Conservation (phyloP, 2,113 vertebrate genomes). For the Stegostoma tigrinum region DNA sequence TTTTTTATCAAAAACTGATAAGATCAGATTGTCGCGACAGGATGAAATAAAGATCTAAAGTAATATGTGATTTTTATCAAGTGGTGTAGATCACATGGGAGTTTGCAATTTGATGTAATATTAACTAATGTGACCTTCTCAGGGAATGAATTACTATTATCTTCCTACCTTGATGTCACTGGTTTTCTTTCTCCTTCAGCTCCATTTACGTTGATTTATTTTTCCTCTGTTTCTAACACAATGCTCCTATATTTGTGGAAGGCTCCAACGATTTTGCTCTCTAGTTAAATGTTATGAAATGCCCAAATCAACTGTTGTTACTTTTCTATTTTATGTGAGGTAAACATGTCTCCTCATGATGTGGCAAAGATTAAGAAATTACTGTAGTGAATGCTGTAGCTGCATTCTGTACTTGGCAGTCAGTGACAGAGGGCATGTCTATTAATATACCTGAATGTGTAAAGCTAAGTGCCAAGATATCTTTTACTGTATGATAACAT, state of each 20-base stretch:
- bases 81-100: neutral
- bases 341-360: neutral
- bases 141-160: neutral
- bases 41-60: constrained; percentile 26
- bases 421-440: neutral
- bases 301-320: neutral
- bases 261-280: neutral
- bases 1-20: neutral
- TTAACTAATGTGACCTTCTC: neutral
- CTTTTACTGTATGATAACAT: neutral
- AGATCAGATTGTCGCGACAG: constrained; percentile 13
- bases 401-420: neutral
- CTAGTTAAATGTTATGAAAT: neutral
- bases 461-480: neutral
- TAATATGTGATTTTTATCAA: constrained; percentile 25
- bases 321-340: neutral
- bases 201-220: neutral
- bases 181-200: neutral
- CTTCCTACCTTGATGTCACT: neutral
- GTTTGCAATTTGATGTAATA: neutral
- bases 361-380: neutral
- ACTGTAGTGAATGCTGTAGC: neutral
- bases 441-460: neutral
- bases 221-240: neutral
- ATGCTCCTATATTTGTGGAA: neutral